Evolutionary conservation across 2,888 invertebrate species (phyloP), one percentile per base, ranked within the genome.

Genomic region (Sericinus montela): DNA sequence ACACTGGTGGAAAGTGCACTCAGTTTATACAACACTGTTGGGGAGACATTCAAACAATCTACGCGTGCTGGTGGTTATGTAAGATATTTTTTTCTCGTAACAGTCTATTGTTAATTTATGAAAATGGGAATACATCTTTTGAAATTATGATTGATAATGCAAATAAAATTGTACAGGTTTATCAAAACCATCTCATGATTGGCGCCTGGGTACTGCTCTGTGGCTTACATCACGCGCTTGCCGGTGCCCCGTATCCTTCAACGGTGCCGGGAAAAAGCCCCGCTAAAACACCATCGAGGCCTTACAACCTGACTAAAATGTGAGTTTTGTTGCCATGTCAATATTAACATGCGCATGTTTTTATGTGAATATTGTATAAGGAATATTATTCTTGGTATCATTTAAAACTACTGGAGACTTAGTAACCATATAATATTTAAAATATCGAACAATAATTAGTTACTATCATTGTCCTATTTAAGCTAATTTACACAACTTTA

Each of bases 31-130:
- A 94, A 93, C 59, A 92, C 92, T 58, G 93, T 97, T 51, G 94
- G 95, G 1, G 92, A 92, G 56, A 93, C 94, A 30, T 94, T 97
- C 62, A 94, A 94, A 71, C 92, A 91, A 45, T 97, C 97, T 3
- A 96, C 97, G 0, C 91, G 97, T 60, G 95, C 96, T 41, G 96
- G 96, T 42, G 96, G 96, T 55, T 94, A 94, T 78, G 95, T 95
- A 85, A 92, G 92, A 90, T 10, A 19, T 19, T 19, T 19, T 19
- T 19, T 19, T 19, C 5, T 19, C 5, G 19, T 19, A 2, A 19
- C 2, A 19, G 5, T 19, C 5, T 3, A 19, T 3, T 19, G 19
- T 19, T 5, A 19, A 3, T 19, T 19, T 5, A 5, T 3, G 3
- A 19, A 19, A 19, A 19, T 19, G 19, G 2, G 5, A 3, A 3